phyloP scores from a whole-genome alignment of 2,888 invertebrate species.

The Phlogophora meticulosa region DNA sequence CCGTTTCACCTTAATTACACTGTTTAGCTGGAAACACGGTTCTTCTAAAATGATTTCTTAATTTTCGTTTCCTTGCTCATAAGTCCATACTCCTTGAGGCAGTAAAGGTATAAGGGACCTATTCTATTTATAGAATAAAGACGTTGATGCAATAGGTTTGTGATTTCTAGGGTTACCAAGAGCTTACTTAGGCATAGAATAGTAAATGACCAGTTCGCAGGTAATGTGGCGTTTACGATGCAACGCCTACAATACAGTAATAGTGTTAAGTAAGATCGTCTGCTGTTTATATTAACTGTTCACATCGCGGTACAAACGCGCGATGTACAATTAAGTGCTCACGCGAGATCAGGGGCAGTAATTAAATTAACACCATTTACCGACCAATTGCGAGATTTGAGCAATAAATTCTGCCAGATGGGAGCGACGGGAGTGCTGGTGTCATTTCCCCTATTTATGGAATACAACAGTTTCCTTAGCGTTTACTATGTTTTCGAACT shows the following conservation, averaged over 20 bases:
- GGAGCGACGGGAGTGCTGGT: slow-evolving; percentile 63
- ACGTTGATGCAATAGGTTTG: slow-evolving; percentile 15
- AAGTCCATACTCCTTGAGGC: neutral
- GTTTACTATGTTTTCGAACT: slow-evolving; percentile 8
- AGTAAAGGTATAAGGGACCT: neutral
- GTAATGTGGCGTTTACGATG: slow-evolving; percentile 46
- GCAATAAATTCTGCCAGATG: slow-evolving; percentile 82
- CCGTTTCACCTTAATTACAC: slow-evolving; percentile 6
- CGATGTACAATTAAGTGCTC: slow-evolving; percentile 71
- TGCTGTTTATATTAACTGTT: slow-evolving; percentile 73
- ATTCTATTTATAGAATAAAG: slow-evolving; percentile 15
- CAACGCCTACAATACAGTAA: slow-evolving; percentile 61
- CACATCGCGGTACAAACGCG: slow-evolving; percentile 44
- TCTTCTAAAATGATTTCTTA: slow-evolving; percentile 1
- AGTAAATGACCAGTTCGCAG: slow-evolving; percentile 28
- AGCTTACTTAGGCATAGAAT: slow-evolving; percentile 28
- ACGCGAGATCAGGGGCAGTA: slow-evolving; percentile 74
- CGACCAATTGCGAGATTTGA: slow-evolving; percentile 87
- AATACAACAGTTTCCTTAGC: slow-evolving; percentile 9
- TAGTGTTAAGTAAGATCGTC: slow-evolving; percentile 63
- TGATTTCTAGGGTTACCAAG: slow-evolving; percentile 25
- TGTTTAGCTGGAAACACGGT: slow-evolving; percentile 4
- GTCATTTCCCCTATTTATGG: slow-evolving; percentile 70
- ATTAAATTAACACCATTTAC: slow-evolving; percentile 88
- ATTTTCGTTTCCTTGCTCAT: neutral